Percentiles rank a stretch among this genome's conserved stretches.
Conservation (phyloP, 2,888 invertebrate genomes). For the Arenicola marina region DNA sequence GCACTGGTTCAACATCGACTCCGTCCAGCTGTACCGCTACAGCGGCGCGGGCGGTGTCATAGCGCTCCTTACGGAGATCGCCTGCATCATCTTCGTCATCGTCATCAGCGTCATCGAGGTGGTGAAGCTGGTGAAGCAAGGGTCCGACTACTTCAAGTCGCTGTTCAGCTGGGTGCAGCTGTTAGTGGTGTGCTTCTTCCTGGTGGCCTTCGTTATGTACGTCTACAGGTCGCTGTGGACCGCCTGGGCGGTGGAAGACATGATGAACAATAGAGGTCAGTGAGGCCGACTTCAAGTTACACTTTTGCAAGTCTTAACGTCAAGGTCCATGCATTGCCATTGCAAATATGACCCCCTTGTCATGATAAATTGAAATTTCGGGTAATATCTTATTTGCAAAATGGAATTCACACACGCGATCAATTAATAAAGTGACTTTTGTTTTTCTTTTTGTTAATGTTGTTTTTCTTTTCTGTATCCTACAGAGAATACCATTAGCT, state of each 20-base stretch:
- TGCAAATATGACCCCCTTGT: neutral
- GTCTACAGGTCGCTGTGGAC: constrained; percentile 10
- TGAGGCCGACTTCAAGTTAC: neutral
- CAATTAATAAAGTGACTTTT: neutral
- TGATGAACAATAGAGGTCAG: constrained; percentile 18
- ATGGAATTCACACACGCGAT: too few relatives aligned
- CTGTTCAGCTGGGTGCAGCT: constrained; percentile 16
- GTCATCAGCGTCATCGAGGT: neutral
- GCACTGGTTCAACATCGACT: neutral
- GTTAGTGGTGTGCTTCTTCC: neutral
- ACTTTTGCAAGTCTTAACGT: neutral
- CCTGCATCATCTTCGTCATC: constrained; percentile 8
- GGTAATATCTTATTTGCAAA: too few relatives aligned
- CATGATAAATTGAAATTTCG: neutral
- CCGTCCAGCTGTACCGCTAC: constrained; percentile 14
- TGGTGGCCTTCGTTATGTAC: constrained; percentile 7
- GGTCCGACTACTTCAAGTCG: neutral
- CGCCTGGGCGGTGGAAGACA: neutral
- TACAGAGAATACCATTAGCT: constrained; percentile 9
- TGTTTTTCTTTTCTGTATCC: neutral
- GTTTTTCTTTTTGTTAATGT: too few relatives aligned
- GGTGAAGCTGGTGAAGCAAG: neutral
- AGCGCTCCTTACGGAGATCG: constrained; percentile 1
- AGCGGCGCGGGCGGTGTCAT: constrained; percentile 11
- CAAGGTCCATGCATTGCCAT: neutral